Base-by-base conservation (phyloP, 2,797 vertebrate species). In the Myotis planiceps region DNA sequence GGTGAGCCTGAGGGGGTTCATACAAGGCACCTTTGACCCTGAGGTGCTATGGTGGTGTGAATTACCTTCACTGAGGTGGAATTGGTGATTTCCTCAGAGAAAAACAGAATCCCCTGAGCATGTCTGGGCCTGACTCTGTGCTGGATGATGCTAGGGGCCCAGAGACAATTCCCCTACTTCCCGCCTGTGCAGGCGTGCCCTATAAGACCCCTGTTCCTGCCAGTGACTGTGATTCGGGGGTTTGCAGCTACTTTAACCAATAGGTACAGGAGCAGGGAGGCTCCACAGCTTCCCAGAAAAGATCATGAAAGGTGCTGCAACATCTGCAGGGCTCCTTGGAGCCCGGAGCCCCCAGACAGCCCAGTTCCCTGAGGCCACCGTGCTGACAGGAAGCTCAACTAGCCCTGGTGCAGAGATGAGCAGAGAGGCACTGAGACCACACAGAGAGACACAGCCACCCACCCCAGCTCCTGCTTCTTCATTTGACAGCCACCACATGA, bases 221-320 rank as follows among this genome's bases (percentile, higher is more conserved):
- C 4, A 18, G 16, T 34, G 79, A 18, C 79, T 16, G 32, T 2
- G 23, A 42, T 15, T 16, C 1, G 14, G 60, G 9, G 9, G 29
- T 34, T 82, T 53, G 71, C 18, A 14, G 27, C 37, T 39, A 13
- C n/a, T 68, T 68, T 60, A 42, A 39, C 32, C 47, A 42, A 39
- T 29, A 60, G 27, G 12, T 29, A 1, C 42, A 69, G 39, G 13
- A 51, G 21, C 19, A n/a, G 3, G 16, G 27, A 47, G 5, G 45
- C 29, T 47, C 2, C 0, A 2, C 0, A 0, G 7, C 45, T 83
- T n/a, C 90, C 16, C 9, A 39, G n/a, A 21, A 4, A 1, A 55
- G 45, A 63, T 47, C 25, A 29, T 8, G 13, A 71, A 66, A n/a
- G 47, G 12, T 10, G 5, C 21, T 13, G 1, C 3, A 15, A 13